Conservation (phyloP, 2,797 vertebrate genomes). For the Podargus strigoides region DNA sequence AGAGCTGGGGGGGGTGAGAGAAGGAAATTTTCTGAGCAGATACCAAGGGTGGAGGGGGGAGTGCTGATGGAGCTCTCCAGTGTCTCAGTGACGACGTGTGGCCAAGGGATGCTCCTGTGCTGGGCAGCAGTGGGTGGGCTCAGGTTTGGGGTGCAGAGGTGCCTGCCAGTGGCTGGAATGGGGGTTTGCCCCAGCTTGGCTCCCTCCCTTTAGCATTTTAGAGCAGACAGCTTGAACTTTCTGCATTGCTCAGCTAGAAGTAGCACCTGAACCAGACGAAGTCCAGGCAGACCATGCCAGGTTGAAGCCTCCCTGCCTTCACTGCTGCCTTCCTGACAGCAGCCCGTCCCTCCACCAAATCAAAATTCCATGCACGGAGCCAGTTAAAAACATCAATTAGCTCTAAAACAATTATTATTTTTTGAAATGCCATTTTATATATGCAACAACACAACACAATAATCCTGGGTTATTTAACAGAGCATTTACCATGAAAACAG, state of each 20-base stretch:
- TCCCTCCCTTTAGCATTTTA: neutral
- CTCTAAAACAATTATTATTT: slow-evolving; percentile 79
- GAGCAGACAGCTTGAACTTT: neutral
- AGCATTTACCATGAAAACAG: slow-evolving; percentile 78
- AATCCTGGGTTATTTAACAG: slow-evolving; percentile 79
- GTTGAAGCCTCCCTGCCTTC: slow-evolving; percentile 10
- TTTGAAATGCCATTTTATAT: slow-evolving; percentile 77
- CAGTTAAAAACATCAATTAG: slow-evolving; percentile 76
- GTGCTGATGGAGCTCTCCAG: fast-evolving
- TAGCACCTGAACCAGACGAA: neutral
- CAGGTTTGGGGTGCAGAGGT: neutral
- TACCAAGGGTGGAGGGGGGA: neutral
- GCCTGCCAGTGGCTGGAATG: neutral
- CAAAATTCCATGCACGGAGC: slow-evolving; percentile 48
- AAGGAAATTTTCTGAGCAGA: neutral
- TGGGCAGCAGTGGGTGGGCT: neutral
- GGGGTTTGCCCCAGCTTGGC: neutral
- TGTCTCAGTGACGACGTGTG: fast-evolving
- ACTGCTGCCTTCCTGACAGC: neutral
- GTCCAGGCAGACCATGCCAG: neutral
- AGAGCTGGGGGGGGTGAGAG: neutral
- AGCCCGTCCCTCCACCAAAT: slow-evolving; percentile 19
- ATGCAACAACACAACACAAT: slow-evolving; percentile 76
- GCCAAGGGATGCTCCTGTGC: neutral
- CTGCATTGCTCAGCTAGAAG: neutral